These are phyloP conservation scores for Antheraea pernyi DNA, from an alignment of 1,140 invertebrate species.

Conservation along the genomic window DNA sequence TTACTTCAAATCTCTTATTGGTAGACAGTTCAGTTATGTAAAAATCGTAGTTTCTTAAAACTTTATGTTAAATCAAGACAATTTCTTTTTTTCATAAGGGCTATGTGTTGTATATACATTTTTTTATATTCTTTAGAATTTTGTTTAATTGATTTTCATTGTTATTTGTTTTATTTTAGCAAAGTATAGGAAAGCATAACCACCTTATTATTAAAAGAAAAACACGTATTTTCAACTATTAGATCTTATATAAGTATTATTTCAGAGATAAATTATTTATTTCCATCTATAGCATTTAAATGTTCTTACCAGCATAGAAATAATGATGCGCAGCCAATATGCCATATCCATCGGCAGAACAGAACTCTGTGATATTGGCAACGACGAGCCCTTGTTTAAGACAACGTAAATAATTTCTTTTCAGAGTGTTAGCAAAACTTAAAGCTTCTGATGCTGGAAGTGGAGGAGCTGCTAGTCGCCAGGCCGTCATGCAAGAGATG, in stretches of 20 bases:
- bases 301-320: slow-evolving; percentile 81
- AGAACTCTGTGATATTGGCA: slow-evolving; percentile 58
- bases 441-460: slow-evolving; percentile 37
- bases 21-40: too few relatives aligned
- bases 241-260: background rate
- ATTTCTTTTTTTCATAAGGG: too few relatives aligned
- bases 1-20: too few relatives aligned
- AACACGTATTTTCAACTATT: too few relatives aligned
- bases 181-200: too few relatives aligned
- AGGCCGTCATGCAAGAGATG: slow-evolving; percentile 54
- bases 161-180: too few relatives aligned
- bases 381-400: slow-evolving; percentile 37
- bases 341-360: slow-evolving; percentile 86
- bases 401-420: slow-evolving; percentile 49
- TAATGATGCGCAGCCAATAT: slow-evolving; percentile 89
- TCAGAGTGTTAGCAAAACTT: slow-evolving; percentile 35
- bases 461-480: slow-evolving; percentile 50
- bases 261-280: background rate
- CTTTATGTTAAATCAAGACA: too few relatives aligned
- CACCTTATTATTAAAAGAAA: too few relatives aligned
- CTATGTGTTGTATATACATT: too few relatives aligned
- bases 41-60: too few relatives aligned
- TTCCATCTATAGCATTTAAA: background rate
- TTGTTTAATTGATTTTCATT: too few relatives aligned
- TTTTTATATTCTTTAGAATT: too few relatives aligned